Conservation (phyloP, 2,797 vertebrate genomes). For the Acanthurus tractus region DNA sequence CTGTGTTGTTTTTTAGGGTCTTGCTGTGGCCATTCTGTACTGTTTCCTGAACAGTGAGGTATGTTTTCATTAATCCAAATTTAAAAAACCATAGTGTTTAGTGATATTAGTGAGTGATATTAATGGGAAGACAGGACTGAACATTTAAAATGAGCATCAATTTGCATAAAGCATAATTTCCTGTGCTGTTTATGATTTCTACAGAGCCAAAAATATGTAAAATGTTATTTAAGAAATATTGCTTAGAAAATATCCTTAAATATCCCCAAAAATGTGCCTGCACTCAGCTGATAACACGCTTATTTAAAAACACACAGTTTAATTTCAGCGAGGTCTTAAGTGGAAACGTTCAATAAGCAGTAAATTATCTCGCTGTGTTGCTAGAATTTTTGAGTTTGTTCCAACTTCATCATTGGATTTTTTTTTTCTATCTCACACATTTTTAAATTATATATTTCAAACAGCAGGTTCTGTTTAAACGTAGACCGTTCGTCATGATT, state of each 20-base stretch:
- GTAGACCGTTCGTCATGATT: not conserved
- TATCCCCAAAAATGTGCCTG: slow-evolving; percentile 10
- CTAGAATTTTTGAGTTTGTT: not conserved
- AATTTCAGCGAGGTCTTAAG: not conserved
- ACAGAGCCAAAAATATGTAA: not conserved
- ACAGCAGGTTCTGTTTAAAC: not conserved
- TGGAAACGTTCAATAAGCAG: slow-evolving; percentile 13
- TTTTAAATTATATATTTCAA: not conserved
- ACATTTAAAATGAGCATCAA: not conserved
- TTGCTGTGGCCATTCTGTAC: slow-evolving; percentile 93
- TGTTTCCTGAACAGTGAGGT: slow-evolving; percentile 96
- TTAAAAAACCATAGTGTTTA: not conserved
- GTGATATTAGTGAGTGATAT: not conserved
- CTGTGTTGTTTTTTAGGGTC: slow-evolving; percentile 87
- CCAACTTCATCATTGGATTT: not conserved
- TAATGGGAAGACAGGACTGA: not conserved
- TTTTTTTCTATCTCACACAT: not conserved
- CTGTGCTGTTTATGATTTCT: not conserved
- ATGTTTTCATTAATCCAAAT: slow-evolving; percentile 55
- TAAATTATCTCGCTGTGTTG: not conserved
- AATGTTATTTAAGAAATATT: too few species aligned
- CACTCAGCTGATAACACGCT: slow-evolving; percentile 6
- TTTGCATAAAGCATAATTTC: not conserved
- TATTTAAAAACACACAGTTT: not conserved
- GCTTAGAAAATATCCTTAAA: too few species aligned